These are phyloP conservation scores for Papilio demoleus DNA, from an alignment of 2,888 invertebrate genomes.

Conservation along the genomic window DNA sequence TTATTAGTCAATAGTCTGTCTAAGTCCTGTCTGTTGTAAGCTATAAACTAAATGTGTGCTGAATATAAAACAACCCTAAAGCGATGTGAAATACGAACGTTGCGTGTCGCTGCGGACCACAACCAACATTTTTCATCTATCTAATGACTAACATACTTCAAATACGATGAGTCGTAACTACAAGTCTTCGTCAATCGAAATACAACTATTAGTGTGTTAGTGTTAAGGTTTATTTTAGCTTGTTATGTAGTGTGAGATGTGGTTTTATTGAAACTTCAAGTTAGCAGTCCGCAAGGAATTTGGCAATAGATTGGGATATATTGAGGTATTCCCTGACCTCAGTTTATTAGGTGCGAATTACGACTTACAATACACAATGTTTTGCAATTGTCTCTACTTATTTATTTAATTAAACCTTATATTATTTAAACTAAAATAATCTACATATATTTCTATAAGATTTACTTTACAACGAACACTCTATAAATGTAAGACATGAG, in stretches of 20 bases:
- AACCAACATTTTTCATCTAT: constrained; percentile 32
- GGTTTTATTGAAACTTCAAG: background rate
- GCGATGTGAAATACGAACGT: constrained; percentile 2
- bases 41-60: background rate
- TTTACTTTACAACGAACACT: too few species aligned
- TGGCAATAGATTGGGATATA: constrained; percentile 43
- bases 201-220: background rate
- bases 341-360: constrained; percentile 18
- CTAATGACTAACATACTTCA: constrained; percentile 1
- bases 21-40: background rate
- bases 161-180: background rate
- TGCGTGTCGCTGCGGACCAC: constrained; percentile 21
- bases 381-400: background rate
- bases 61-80: constrained; percentile 20
- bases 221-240: constrained; percentile 7
- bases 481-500: too few species aligned
- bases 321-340: constrained; percentile 43
- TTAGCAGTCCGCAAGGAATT: constrained; percentile 37
- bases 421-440: too few species aligned
- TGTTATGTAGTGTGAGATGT: background rate
- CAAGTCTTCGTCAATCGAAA: background rate
- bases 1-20: too few species aligned
- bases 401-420: background rate
- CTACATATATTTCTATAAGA: too few species aligned
- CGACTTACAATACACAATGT: constrained; percentile 19